phyloP scores from a whole-genome alignment of 2,797 vertebrate species.

The Lindbergichthys nudifrons region DNA sequence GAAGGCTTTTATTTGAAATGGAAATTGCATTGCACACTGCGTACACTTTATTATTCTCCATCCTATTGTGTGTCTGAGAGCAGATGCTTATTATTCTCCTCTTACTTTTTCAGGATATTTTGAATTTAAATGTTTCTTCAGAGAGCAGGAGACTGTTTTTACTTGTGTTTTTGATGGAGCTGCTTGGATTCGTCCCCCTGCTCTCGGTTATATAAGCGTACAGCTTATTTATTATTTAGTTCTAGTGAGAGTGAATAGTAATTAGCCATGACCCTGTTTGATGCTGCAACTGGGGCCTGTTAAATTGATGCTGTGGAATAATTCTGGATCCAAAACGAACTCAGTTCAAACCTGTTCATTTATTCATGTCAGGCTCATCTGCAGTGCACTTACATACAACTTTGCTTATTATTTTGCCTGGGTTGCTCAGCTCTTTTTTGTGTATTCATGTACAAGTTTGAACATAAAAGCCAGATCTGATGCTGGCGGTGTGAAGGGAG shows the following conservation, averaged over 20 bases:
- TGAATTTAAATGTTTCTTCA: constrained; percentile 20
- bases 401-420: constrained; percentile 31
- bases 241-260: constrained; percentile 73
- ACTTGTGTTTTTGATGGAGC: constrained; percentile 37
- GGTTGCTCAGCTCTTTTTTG: constrained; percentile 14
- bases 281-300: constrained; percentile 71
- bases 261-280: constrained; percentile 77
- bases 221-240: constrained; percentile 76
- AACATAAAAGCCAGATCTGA: background rate
- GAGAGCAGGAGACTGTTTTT: constrained; percentile 38
- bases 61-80: constrained; percentile 13
- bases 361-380: constrained; percentile 73
- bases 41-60: constrained; percentile 12
- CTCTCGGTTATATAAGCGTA: constrained; percentile 64
- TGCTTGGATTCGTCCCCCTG: constrained; percentile 18
- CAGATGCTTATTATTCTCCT: constrained; percentile 9
- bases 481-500: background rate
- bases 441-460: constrained; percentile 22
- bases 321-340: constrained; percentile 62
- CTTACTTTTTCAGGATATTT: constrained; percentile 19
- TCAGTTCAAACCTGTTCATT: constrained; percentile 71
- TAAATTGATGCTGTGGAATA: constrained; percentile 72
- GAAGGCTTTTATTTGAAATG: constrained; percentile 39
- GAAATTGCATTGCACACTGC: constrained; percentile 29
- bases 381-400: constrained; percentile 43